Evolutionary conservation across 2,797 vertebrate species (phyloP).

Genomic region (Darevskia nairensis): DNA sequence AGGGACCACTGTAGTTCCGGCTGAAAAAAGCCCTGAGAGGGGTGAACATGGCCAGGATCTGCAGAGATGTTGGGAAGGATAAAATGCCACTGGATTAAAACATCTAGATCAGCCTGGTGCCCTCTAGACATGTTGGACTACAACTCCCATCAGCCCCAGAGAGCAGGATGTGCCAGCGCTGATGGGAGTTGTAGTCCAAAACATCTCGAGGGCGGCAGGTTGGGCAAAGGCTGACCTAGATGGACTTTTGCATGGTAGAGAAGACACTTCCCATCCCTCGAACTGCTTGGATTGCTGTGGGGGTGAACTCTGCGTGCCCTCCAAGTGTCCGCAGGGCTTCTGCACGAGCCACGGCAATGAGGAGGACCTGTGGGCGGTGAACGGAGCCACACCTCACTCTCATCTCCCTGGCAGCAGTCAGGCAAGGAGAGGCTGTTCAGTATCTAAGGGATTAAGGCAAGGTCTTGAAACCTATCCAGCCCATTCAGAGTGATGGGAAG

Average conservation of each 20-base stretch:
- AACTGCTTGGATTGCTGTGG: background rate
- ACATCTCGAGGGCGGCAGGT: background rate
- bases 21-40: too few species aligned
- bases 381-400: conserved; percentile 48
- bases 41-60: background rate
- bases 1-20: too few species aligned
- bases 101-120: too few species aligned
- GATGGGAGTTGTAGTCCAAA: background rate
- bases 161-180: too few species aligned
- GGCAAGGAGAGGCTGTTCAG: conserved; percentile 41
- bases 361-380: rapidly evolving
- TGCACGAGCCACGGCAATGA: conserved; percentile 17
- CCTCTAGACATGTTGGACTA: too few species aligned
- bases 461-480: conserved; percentile 67
- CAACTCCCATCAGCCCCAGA: too few species aligned
- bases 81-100: background rate
- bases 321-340: background rate
- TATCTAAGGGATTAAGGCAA: conserved; percentile 70
- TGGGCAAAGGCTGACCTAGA: background rate
- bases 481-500: conserved; percentile 72
- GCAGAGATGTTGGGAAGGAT: background rate
- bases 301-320: conserved; percentile 18
- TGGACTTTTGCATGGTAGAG: background rate
- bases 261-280: conserved; percentile 12
- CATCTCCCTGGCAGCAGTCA: conserved; percentile 34